Evolutionary conservation across 2,113 vertebrate species (phyloP), one percentile per base, ranked within the genome.

Genomic region (Epinephelus lanceolatus): DNA sequence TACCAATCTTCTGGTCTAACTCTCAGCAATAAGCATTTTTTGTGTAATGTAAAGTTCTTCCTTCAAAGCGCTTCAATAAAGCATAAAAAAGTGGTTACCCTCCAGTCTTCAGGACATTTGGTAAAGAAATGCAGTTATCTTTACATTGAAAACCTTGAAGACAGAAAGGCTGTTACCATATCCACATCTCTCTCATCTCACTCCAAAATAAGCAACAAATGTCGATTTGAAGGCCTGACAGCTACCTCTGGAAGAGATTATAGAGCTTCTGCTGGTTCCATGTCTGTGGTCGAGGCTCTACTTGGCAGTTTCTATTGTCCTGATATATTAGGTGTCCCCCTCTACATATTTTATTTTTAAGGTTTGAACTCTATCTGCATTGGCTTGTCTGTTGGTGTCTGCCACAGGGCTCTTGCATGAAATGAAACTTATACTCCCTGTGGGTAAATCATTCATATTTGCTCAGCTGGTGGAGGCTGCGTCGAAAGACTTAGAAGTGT

Each of bases 391-490:
- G 80, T 77, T 59, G 5, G 3, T 33, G 59, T 85, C 82, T 86
- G 74, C 72, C 89, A 88, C 71, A 74, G 55, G 86, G 55, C 78
- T 79, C 42, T 56, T 61, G 75, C 63, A 90, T 80, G 57, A 89
- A 86, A 89, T 83, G 86, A 87, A 92, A 92, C 37, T 76, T 76
- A 92, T 93, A 92, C 85, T 92, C 92, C 91, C 91, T 18, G 14
- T 76, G 93, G 89, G 93, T 79, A 74, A 88, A 90, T 92, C 30
- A 25, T 25, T 87, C 72, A 73, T 94, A 92, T 95, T 94, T 94
- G 67, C 6, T 40, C 93, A 95, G 94, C 92, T 94, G 93, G 90
- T 4, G n/a, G 19, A 51, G 75, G 45, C 72, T 79, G 75, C 18
- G 19, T 85, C 77, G 71, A 92, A 73, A 84, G 73, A 85, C 75